These are phyloP conservation scores for Cottus gobio DNA, from an alignment of 2,113 vertebrate genomes.

Conservation along the genomic window DNA sequence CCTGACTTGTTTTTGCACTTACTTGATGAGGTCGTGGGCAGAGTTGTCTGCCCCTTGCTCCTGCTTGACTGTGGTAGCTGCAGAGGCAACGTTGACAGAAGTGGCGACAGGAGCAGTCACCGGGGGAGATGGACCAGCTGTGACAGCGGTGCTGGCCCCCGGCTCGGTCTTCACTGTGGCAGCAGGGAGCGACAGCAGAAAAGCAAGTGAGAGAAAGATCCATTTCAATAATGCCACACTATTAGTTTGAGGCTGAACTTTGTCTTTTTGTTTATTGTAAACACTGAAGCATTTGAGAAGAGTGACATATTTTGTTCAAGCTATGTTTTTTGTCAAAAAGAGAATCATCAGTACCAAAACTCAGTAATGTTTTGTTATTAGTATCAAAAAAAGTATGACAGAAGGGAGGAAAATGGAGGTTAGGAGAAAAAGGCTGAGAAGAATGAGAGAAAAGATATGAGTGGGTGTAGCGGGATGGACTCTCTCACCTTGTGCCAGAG, in stretches of 20 bases:
- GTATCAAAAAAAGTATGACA: neutral
- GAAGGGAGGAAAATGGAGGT: neutral
- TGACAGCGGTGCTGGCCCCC: conserved; percentile 77
- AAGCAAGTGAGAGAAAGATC: neutral
- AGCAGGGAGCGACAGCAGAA: conserved; percentile 59
- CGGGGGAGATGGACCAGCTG: conserved; percentile 64
- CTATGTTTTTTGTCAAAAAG: neutral
- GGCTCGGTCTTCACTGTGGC: conserved; percentile 95
- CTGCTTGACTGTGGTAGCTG: conserved; percentile 88
- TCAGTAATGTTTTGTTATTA: neutral
- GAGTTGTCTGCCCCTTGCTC: conserved; percentile 90
- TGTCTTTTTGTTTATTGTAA: neutral
- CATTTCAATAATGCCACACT: neutral
- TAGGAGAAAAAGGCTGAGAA: neutral
- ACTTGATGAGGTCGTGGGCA: conserved; percentile 91
- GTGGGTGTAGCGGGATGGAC: conserved; percentile 3
- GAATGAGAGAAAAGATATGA: conserved; percentile 3
- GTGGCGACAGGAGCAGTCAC: conserved; percentile 41
- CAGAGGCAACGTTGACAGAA: conserved; percentile 70
- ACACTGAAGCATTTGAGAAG: neutral
- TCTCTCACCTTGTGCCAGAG: conserved; percentile 79
- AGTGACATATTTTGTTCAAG: neutral
- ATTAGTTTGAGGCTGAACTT: neutral
- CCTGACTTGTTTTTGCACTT: conserved; percentile 59
- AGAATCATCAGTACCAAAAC: neutral